Base-by-base conservation (phyloP, 2,797 vertebrate genomes). In the Gymnopithys bicolor region DNA sequence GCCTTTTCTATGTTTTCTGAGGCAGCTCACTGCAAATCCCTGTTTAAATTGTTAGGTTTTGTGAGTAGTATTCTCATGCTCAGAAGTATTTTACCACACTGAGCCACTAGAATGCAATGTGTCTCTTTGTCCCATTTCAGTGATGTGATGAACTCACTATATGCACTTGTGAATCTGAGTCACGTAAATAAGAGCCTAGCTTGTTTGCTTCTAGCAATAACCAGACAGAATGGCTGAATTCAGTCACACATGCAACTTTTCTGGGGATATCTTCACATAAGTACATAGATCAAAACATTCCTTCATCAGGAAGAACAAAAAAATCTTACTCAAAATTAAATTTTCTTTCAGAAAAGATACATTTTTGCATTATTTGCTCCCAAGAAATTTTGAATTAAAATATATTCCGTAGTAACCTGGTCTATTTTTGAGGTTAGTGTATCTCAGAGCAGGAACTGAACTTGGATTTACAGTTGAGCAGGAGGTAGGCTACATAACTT, bases 71-170 rank as follows among this genome's bases (percentile, higher is more conserved):
- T 53, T 87, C 33, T 84, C 19, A 53, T 55, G 53, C 7, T 81
- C 16, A 10, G 30, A 84, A 55, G 32, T 60, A 95, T 73, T 93
- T 95, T 96, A 95, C 94, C 89, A 81, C 55, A 28, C 76, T 81
- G 85, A 78, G 51, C 92, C 91, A 94, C 95, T 93, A 96, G 95
- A 95, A 94, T 95, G 95, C 95, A 95, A 94, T 95, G 93, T 96
- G 75, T 90, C 81, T 95, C 95, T 96, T 87, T 94, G 86, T 95
- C 84, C 78, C 43, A 37, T 87, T 85, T 89, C 71, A 87, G 53
- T 83, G 71, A 71, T 83, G 64, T 52, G 88, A 82, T 81, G n/a
- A 7, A 35, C 62, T 95, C 1, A 3, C 62, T 84, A 48, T 2
- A 7, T 43, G 78, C 1, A 5, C 60, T 90, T 93, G 82, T 74